Base-by-base conservation (phyloP, 1,140 invertebrate species). In the Polyergus mexicanus region DNA sequence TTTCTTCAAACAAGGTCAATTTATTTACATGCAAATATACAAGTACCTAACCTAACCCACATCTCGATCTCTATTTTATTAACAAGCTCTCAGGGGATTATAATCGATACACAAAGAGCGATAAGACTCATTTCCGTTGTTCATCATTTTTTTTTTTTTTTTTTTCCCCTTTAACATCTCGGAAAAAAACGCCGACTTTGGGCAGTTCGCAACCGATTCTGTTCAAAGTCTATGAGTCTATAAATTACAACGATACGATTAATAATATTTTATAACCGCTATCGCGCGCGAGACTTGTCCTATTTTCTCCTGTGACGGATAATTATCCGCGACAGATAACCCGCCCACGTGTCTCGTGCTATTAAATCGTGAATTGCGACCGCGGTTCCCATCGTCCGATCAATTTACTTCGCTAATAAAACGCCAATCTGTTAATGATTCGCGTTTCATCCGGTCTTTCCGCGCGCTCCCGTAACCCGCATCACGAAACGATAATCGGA, bases 11-110 rank as follows among this genome's bases (percentile, higher is more conserved):
- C 77, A 86, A 85, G 68, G 13, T 47, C 25, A 56, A 86, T 88
- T 86, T 88, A 89, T 88, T 80, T 76, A 66, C 83, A 89, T 75
- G 75, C 83, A 28, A 81, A 38, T 44, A 16, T 13, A 2, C 7
- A 11, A 22, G 5, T 41, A 1, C 68, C n/a, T n/a, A n/a, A n/a
- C n/a, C n/a, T n/a, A n/a, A n/a, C n/a, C 1, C 25, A 10, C 0
- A n/a, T 51, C 44, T 22, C 10, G 3, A 16, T 5, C 8, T 32
- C 19, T 35, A 47, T 74, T 81, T 83, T 25, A 74, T 81, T 60
- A 72, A 71, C 10, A 10, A 58, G 19, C 10, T 25, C 22, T 19
- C 41, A 32, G 44, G 4, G 11, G 41, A 68, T 68, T 68, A 69
- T 16, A 10, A 69, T 80, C 63, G 63, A 2, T 10, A 10, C 44